Evolutionary conservation across 2,797 vertebrate genomes (phyloP).

Genomic region (Sebastolobus altivelis): DNA sequence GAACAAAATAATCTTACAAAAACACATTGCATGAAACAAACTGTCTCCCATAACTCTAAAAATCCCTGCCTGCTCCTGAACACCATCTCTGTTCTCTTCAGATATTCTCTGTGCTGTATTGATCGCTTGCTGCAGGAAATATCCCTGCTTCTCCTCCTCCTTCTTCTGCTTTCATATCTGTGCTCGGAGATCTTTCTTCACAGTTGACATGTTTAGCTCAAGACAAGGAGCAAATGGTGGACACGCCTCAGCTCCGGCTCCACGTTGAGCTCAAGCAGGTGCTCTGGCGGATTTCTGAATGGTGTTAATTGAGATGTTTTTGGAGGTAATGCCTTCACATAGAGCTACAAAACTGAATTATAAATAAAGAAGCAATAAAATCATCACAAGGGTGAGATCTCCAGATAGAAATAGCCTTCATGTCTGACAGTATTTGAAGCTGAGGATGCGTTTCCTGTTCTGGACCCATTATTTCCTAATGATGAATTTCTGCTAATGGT

Average conservation of each 20-base stretch:
- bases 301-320: conserved; percentile 45
- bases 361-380: conserved; percentile 15
- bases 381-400: conserved; percentile 19
- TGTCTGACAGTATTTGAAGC: conserved; percentile 41
- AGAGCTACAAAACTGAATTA: conserved; percentile 9
- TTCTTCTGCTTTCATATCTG: conserved; percentile 29
- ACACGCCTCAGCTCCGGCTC: conserved; percentile 24
- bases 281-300: conserved; percentile 20
- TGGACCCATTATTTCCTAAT: conserved; percentile 74
- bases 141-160: conserved; percentile 27
- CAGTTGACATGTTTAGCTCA: conserved; percentile 45
- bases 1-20: conserved; percentile 25
- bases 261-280: conserved; percentile 21
- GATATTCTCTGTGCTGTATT: conserved; percentile 54
- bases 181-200: conserved; percentile 41
- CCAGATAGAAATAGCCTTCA: conserved; percentile 45
- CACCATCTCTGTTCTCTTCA: conserved; percentile 40
- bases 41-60: conserved; percentile 15
- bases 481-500: conserved; percentile 79
- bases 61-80: conserved; percentile 30
- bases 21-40: conserved; percentile 9
- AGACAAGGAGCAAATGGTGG: conserved; percentile 30
- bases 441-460: conserved; percentile 64
- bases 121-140: conserved; percentile 53
- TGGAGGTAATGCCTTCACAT: not conserved